A percentile compares a stretch with the other conserved stretches of the same genome.
phyloP scores from a whole-genome alignment of 2,797 vertebrate genomes.

The Numenius phaeopus region DNA sequence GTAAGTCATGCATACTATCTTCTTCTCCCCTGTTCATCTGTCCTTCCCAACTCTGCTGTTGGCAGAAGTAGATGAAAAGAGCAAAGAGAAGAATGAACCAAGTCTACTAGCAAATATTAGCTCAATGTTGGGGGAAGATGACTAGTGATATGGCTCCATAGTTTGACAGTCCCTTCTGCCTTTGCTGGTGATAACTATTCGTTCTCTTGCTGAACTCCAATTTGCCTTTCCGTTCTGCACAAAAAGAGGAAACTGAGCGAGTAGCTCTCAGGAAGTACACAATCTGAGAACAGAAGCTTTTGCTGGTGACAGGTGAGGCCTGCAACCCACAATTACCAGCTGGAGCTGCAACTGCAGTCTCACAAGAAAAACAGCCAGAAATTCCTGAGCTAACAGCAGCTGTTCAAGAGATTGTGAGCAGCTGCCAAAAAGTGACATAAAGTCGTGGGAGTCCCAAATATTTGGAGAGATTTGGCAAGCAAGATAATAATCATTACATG shows the following conservation, averaged over 20 bases:
- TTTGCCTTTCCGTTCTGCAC: background rate
- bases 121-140: background rate
- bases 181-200: background rate
- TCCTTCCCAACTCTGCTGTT: background rate
- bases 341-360: background rate
- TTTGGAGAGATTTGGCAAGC: constrained; percentile 7
- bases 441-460: background rate
- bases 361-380: constrained; percentile 17
- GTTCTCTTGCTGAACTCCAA: background rate
- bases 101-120: background rate
- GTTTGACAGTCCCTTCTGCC: background rate
- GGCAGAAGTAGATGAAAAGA: background rate
- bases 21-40: background rate
- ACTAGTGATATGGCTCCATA: background rate
- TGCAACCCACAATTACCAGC: background rate
- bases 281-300: background rate
- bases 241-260: background rate
- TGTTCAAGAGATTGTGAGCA: background rate
- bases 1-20: background rate
- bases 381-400: constrained; percentile 19
- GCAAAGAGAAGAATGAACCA: background rate
- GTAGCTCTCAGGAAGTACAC: background rate
- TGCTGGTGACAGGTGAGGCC: background rate
- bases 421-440: constrained; percentile 11
- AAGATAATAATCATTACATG: background rate